Evolutionary conservation across 2,888 invertebrate genomes (phyloP).

Genomic region (Philhelius pedissequus): DNA sequence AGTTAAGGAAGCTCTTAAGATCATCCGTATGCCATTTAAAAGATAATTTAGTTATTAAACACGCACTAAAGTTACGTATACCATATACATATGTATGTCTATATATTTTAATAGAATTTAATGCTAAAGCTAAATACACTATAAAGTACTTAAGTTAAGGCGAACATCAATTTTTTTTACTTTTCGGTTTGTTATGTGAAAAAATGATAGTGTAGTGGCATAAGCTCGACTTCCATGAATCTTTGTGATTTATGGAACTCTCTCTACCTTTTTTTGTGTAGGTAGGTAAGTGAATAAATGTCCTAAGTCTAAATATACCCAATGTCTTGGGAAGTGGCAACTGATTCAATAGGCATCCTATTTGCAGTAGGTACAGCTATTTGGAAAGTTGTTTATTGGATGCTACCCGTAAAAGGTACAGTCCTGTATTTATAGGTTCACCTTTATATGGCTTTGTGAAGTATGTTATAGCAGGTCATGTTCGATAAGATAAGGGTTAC

Average conservation of each 20-base stretch:
- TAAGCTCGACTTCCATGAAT: neutral
- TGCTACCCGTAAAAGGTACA: neutral
- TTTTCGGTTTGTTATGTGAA: neutral
- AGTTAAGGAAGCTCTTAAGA: conserved; percentile 1
- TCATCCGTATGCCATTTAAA: conserved; percentile 24
- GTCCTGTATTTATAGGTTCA: neutral
- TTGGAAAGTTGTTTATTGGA: neutral
- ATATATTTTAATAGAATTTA: conserved; percentile 24
- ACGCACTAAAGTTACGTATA: conserved; percentile 4
- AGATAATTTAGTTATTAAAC: neutral
- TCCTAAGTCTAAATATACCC: neutral
- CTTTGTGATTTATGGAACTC: conserved; percentile 27
- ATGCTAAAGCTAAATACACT: neutral
- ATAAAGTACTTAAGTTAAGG: neutral
- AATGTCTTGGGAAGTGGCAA: neutral
- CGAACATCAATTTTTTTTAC: neutral
- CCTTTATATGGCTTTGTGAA: conserved; percentile 30
- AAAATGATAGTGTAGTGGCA: neutral
- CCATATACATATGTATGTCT: neutral
- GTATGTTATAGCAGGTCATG: conserved; percentile 42
- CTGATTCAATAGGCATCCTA: conserved; percentile 42
- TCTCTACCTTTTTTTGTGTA: neutral
- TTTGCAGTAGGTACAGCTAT: conserved; percentile 13
- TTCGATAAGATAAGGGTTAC: conserved; percentile 28
- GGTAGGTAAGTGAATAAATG: neutral